A percentile compares a stretch with the other conserved stretches of the same genome.
These are phyloP conservation scores for Nyctibius bracteatus DNA, from an alignment of 2,113 vertebrate species.

Conservation along the genomic window DNA sequence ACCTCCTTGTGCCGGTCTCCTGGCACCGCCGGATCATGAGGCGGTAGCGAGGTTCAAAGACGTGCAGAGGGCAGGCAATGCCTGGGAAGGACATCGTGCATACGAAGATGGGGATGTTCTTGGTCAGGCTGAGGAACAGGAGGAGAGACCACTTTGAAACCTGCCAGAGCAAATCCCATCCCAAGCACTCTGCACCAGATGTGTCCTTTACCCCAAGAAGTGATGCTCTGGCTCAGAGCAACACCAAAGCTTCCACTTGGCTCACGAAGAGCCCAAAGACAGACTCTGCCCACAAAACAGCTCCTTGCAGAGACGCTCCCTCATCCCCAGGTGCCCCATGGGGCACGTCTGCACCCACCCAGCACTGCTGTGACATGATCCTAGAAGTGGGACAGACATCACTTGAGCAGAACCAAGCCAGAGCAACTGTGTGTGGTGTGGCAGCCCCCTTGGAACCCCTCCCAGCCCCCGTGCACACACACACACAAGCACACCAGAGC, in stretches of 20 bases:
- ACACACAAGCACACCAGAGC: too few species aligned
- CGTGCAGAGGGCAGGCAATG: constrained; percentile 83
- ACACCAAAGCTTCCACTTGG: neutral
- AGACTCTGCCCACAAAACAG: neutral
- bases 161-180: neutral
- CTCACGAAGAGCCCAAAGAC: neutral
- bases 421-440: neutral
- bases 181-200: neutral
- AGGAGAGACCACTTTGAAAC: neutral
- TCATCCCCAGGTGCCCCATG: neutral
- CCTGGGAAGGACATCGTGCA: constrained; percentile 89
- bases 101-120: constrained; percentile 87
- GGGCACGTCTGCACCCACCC: rapidly evolving
- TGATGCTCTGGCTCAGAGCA: neutral
- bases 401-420: neutral
- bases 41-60: constrained; percentile 90
- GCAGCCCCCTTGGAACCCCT: neutral
- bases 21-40: constrained; percentile 92
- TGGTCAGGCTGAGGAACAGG: constrained; percentile 75
- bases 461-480: rapidly evolving
- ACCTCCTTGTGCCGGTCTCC: constrained; percentile 87
- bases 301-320: neutral
- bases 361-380: neutral
- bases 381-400: neutral
- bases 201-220: neutral